Evolutionary conservation across 2,888 invertebrate genomes (phyloP).

Genomic region (Pheosia tremula): DNA sequence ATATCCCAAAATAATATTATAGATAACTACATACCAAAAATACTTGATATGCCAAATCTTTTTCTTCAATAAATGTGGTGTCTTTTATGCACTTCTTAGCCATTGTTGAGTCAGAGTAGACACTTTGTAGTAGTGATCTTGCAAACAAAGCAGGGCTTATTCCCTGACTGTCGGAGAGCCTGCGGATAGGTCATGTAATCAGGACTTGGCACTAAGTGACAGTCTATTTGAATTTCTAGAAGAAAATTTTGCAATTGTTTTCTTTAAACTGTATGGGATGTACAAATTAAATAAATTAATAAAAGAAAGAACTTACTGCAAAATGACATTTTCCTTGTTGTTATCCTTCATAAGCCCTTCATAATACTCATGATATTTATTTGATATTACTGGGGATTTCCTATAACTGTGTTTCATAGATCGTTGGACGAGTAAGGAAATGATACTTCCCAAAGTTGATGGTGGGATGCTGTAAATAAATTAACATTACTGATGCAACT

Average conservation of each 20-base stretch:
- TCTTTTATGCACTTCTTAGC: conserved; percentile 87
- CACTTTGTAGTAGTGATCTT: conserved; percentile 76
- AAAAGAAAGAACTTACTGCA: conserved; percentile 75
- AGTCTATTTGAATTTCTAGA: too few relatives aligned
- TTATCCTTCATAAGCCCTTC: conserved; percentile 75
- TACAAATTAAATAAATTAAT: not conserved
- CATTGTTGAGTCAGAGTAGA: conserved; percentile 67
- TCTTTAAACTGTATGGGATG: too few relatives aligned
- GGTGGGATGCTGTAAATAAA: conserved; percentile 75
- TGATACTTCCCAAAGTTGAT: conserved; percentile 88
- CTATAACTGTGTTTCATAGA: conserved; percentile 86
- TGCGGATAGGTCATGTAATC: conserved; percentile 29
- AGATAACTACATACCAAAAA: conserved; percentile 84
- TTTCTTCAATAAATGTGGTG: conserved; percentile 88
- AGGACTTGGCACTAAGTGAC: not conserved
- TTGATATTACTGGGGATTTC: conserved; percentile 83
- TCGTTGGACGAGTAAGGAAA: conserved; percentile 86
- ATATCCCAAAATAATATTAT: not conserved
- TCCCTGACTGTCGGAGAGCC: conserved; percentile 72
- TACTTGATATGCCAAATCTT: conserved; percentile 89
- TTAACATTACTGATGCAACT: conserved; percentile 5
- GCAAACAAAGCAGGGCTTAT: conserved; percentile 76
- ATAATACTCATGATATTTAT: conserved; percentile 82
- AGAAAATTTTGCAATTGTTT: too few relatives aligned
- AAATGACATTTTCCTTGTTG: conserved; percentile 84